A percentile compares a stretch with the other conserved stretches of the same genome.
phyloP scores from a whole-genome alignment of 2,797 vertebrate genomes.

The Meriones psammophilus region DNA sequence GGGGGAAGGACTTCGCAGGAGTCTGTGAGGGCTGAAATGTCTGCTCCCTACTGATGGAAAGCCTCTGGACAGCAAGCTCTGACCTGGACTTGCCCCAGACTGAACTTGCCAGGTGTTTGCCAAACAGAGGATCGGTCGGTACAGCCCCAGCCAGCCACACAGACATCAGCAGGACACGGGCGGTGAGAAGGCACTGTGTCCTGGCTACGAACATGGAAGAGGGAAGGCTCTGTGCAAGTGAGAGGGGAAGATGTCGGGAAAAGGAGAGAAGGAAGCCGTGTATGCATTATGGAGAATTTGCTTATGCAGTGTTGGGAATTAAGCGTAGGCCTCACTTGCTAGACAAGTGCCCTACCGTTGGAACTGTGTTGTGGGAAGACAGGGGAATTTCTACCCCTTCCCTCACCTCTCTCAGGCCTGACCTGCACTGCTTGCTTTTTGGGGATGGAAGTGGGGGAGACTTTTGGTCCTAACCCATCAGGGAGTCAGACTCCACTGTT shows the following conservation, averaged over 20 bases:
- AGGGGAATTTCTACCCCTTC: background rate
- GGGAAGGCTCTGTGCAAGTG: background rate
- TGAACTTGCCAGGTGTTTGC: background rate
- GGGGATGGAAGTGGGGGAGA: background rate
- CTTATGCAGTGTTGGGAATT: background rate
- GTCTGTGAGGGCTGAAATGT: background rate
- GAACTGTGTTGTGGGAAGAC: background rate
- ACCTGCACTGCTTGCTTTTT: background rate
- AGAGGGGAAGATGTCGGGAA: background rate
- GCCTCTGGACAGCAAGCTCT: background rate
- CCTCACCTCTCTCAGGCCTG: background rate
- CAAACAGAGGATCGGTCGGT: background rate
- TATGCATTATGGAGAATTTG: background rate
- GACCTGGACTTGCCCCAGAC: background rate
- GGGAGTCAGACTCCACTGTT: background rate
- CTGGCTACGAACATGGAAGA: background rate
- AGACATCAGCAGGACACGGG: too few relatives aligned
- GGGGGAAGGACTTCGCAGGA: background rate
- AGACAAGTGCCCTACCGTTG: rapidly evolving
- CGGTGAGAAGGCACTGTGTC: background rate
- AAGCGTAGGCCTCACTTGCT: background rate
- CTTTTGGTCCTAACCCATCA: background rate
- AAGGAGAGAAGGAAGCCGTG: background rate
- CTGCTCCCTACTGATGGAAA: background rate
- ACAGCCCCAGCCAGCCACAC: background rate